A percentile compares a stretch with the other conserved stretches of the same genome.
These are phyloP conservation scores for Drosophila niveifrons DNA, from an alignment of 2,888 invertebrate species.

Conservation along the genomic window DNA sequence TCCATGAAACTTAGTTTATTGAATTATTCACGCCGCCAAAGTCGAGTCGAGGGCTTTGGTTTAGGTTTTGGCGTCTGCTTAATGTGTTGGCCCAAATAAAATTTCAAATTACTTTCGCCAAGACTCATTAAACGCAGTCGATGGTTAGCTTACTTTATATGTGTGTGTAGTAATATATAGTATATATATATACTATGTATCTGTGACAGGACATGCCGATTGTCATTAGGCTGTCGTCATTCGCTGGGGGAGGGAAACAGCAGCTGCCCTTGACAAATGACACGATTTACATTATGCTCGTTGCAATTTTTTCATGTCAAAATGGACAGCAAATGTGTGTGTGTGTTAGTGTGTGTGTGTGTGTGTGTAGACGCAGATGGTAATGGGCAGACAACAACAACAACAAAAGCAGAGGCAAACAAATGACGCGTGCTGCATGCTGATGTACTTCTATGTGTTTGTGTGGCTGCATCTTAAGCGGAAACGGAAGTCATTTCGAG, in stretches of 20 bases:
- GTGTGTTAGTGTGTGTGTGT: too few relatives aligned
- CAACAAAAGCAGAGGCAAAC: slow-evolving; percentile 49
- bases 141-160: slow-evolving; percentile 5
- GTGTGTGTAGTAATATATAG: too few relatives aligned
- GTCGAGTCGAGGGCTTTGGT: slow-evolving; percentile 1
- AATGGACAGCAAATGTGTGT: slow-evolving; percentile 62
- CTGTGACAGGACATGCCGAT: slow-evolving; percentile 56
- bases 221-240: slow-evolving; percentile 61
- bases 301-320: slow-evolving; percentile 80
- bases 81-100: slow-evolving; percentile 55
- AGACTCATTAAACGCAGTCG: slow-evolving; percentile 64
- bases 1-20: slow-evolving; percentile 76
- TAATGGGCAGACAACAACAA: slow-evolving; percentile 48
- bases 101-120: slow-evolving; percentile 71
- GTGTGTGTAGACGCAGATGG: slow-evolving; percentile 71
- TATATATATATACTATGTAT: background rate
- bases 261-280: slow-evolving; percentile 83
- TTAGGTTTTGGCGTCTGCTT: slow-evolving; percentile 30
- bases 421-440: slow-evolving; percentile 71
- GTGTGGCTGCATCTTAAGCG: slow-evolving; percentile 70
- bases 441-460: slow-evolving; percentile 44
- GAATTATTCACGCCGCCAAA: slow-evolving; percentile 65
- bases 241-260: slow-evolving; percentile 32
- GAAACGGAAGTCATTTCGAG: slow-evolving; percentile 80
- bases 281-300: slow-evolving; percentile 80